Conservation (phyloP, 2,797 vertebrate genomes). For the Delichon dasypus region DNA sequence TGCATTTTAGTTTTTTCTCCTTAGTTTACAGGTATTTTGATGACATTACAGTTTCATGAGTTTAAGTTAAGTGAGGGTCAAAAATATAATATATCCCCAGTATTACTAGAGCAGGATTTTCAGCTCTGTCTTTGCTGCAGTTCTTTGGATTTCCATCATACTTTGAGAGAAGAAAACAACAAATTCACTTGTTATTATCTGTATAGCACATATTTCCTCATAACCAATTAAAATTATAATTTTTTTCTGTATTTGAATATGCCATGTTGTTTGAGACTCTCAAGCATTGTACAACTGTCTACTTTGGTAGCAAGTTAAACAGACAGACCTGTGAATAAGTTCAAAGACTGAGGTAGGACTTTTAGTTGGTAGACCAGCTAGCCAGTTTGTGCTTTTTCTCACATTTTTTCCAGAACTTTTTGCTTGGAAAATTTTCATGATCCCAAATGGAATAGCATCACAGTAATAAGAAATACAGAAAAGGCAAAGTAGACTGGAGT, state of each 20-base stretch:
- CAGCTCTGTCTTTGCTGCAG: neutral
- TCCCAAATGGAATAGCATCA: neutral
- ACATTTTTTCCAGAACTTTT: neutral
- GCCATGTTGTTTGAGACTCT: neutral
- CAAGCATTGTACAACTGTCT: neutral
- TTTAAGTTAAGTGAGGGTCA: neutral
- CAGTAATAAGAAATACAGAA: neutral
- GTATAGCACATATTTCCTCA: neutral
- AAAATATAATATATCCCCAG: neutral
- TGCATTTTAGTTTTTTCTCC: neutral
- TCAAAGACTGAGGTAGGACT: neutral
- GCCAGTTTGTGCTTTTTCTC: neutral
- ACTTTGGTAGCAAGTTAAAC: neutral
- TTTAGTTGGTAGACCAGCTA: neutral
- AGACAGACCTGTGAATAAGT: neutral
- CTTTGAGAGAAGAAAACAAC: neutral
- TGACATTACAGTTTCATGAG: neutral
- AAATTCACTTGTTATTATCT: neutral
- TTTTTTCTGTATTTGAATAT: neutral
- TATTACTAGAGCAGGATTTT: neutral
- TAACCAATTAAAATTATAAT: neutral
- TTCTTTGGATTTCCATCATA: neutral
- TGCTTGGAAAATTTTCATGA: neutral
- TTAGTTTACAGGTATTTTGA: neutral
- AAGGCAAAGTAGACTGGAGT: neutral